Conservation (phyloP, 2,113 vertebrate genomes). For the Ardeotis arabs region DNA sequence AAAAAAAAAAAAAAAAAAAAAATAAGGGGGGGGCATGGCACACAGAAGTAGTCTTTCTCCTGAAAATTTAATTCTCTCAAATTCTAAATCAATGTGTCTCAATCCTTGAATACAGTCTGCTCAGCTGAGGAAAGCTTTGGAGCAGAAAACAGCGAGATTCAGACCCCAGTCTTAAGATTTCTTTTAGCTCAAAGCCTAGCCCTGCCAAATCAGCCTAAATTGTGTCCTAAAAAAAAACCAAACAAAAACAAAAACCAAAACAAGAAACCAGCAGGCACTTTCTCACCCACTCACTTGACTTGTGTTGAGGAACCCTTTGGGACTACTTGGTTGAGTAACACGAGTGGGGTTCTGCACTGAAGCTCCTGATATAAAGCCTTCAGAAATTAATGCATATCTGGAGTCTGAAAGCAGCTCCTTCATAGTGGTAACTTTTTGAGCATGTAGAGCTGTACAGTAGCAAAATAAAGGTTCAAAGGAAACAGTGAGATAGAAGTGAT, state of each 20-base stretch:
- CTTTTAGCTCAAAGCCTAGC: neutral
- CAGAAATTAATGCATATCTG: neutral
- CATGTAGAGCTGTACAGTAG: neutral
- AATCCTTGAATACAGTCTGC: neutral
- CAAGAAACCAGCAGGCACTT: neutral
- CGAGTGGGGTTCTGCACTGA: neutral
- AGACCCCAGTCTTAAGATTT: neutral
- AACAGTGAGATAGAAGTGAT: neutral
- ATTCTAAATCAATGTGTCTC: fast-evolving
- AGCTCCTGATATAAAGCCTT: neutral
- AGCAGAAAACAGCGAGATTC: neutral
- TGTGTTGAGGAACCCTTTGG: neutral
- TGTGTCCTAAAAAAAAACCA: neutral
- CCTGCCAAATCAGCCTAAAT: neutral
- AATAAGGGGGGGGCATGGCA: fast-evolving
- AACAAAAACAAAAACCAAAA: no score
- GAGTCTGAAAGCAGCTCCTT: neutral
- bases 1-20: no score
- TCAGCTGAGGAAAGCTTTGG: neutral
- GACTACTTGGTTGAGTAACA: neutral
- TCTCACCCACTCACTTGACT: neutral
- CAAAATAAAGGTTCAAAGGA: neutral
- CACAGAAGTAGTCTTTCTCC: neutral
- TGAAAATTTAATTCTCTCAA: neutral
- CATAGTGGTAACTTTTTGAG: neutral